Conservation (phyloP, 2,888 invertebrate genomes). For the Lasius platythorax region DNA sequence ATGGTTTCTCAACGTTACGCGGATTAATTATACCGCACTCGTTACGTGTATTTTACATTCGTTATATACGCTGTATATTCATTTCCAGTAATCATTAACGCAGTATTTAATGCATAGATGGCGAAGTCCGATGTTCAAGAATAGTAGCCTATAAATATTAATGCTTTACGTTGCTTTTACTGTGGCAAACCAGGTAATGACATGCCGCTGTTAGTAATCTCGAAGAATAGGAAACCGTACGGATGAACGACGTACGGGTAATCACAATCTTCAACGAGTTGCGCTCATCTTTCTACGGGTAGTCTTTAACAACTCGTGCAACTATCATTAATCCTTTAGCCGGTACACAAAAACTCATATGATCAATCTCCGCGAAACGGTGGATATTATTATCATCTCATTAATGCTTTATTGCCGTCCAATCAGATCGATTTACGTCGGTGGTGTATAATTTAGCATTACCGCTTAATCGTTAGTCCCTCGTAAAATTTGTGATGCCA, state of each 20-base stretch:
- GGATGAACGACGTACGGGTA: conserved; percentile 46
- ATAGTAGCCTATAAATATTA: conserved; percentile 80
- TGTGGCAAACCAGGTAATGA: conserved; percentile 69
- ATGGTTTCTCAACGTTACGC: conserved; percentile 6
- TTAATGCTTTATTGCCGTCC: conserved; percentile 34
- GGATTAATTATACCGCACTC: conserved; percentile 28
- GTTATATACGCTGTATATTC: conserved; percentile 6
- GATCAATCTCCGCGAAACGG: conserved; percentile 28
- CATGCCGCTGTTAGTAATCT: conserved; percentile 61
- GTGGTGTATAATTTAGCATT: conserved; percentile 15
- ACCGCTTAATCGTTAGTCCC: neutral
- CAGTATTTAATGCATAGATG: conserved; percentile 82
- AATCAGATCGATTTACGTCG: conserved; percentile 38
- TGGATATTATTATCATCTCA: conserved; percentile 39
- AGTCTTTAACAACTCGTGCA: conserved; percentile 44
- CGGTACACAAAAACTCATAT: conserved; percentile 26
- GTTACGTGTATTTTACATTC: conserved; percentile 32
- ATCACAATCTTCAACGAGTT: conserved; percentile 46
- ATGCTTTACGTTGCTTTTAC: conserved; percentile 77
- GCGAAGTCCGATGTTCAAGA: conserved; percentile 70
- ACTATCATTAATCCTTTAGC: conserved; percentile 39
- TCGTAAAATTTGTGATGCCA: conserved; percentile 20
- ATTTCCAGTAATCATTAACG: conserved; percentile 72
- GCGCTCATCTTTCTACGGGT: conserved; percentile 36
- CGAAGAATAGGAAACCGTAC: conserved; percentile 59